phyloP scores from a whole-genome alignment of 2,888 invertebrate species.

The Athripsodes cinereus region DNA sequence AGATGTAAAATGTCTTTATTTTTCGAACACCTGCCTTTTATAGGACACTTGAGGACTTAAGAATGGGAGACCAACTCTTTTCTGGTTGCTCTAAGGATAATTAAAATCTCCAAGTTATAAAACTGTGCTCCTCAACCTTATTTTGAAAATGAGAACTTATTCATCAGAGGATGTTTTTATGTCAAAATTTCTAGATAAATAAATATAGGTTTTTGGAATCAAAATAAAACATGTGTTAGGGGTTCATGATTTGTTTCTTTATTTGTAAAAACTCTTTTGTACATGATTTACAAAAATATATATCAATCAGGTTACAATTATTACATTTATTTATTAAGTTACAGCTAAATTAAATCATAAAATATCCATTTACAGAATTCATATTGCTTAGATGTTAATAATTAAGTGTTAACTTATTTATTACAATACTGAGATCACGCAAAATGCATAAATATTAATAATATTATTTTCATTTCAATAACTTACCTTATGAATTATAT shows the following conservation, averaged over 20 bases:
- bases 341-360: too few relatives aligned
- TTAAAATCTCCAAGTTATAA: too few relatives aligned
- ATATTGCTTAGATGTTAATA: constrained; percentile 1
- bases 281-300: background rate
- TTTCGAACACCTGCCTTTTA: too few relatives aligned
- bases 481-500: constrained; percentile 21
- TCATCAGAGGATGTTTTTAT: too few relatives aligned
- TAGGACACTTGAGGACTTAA: too few relatives aligned
- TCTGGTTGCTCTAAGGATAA: too few relatives aligned
- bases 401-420: constrained; percentile 14
- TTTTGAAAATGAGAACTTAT: too few relatives aligned
- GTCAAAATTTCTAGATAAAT: too few relatives aligned
- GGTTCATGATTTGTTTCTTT: background rate
- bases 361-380: background rate
- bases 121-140: too few relatives aligned
- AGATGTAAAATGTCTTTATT: too few relatives aligned
- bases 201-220: background rate
- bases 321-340: constrained; percentile 5
- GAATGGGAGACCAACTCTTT: too few relatives aligned
- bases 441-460: constrained; percentile 13
- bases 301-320: background rate
- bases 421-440: constrained; percentile 26
- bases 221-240: background rate
- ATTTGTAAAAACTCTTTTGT: background rate
- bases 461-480: constrained; percentile 5